Base-by-base conservation (phyloP, 2,797 vertebrate genomes). In the Typhlichthys eigenmanni region DNA sequence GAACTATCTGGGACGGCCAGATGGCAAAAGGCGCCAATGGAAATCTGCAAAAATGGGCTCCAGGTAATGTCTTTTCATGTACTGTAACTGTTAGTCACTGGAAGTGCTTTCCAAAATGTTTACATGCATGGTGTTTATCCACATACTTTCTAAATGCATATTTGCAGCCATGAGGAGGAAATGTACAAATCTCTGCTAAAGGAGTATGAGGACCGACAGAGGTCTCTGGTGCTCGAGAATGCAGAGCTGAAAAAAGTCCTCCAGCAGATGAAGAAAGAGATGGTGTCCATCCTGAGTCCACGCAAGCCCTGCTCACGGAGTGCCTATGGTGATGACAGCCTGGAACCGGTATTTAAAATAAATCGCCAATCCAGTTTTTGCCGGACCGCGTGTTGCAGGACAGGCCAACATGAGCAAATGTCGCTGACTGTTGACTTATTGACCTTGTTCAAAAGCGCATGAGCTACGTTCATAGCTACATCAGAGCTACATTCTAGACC, bases 241-340 rank as follows among this genome's bases (percentile, higher is more conserved):
- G 90, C 94, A 8, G 97, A 99, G 83, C 94, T 99, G 48, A 98
- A 96, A 78, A 98, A 98, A 78, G 92, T 99, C 62, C 92, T 99
- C 70, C 96, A 99, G 85, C 95, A 96, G 87, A 98, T 99, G 95
- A 99, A 98, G 76, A 96, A 93, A 82, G 97, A 99, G 71, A 99
- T 99, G 91, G 94, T 98, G 43, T 94, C 93, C 49, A 94, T 99
- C 72, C 90, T 99, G 58, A 94, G 94, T 82, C 93, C 95, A 29
- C 83, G 89, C 63, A 94, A 93, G 69, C 85, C 92, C 47, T 89
- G 87, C 47, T 78, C 83, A 61, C 93, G 90, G 73, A 94, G 93
- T 75, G 93, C 91, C 59, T 73, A 76, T 12, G 66, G 85, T 52
- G 94, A 96, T 51, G 95, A 96, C 63, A 90, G 88, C 60, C 81